Base-by-base conservation (phyloP, 1,140 invertebrate genomes). In the Drosophila tristis region DNA sequence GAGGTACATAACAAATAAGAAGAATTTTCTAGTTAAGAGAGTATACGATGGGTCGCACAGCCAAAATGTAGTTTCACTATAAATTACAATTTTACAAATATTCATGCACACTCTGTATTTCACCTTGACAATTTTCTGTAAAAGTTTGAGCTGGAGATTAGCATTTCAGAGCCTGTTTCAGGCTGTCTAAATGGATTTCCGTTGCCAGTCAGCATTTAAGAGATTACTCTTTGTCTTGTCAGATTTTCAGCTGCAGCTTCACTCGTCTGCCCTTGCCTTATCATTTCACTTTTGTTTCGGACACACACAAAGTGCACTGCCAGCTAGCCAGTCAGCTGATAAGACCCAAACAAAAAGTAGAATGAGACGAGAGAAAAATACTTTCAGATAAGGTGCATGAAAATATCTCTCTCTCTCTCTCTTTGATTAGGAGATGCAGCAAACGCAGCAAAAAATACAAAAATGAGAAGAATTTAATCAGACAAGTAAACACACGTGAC, bases 401-500 rank as follows among this genome's bases (percentile, higher is more conserved):
- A 64, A 54, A 65, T 63, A 48, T 42, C 26, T 26, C 26, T 29
- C 29, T 31, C 9, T 39, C 11, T 11, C 11, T 13, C 35, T 39
- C 1, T 39, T 16, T 68, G 65, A 68, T 68, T 68, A 68, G 4
- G 4, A 39, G 35, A 66, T 66, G 45, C 65, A 66, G 65, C 61
- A 47, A 62, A 6, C 42, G 62, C 42, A 29, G 65, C 49, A 65
- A 54, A 51, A 35, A 66, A 39, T 47, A 39, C 26, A 25, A 45
- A 23, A 54, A 31, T 11, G 31, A 51, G 62, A 74, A 15, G 35
- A 47, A 71, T 56, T 63, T 78, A 81, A 79, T 75, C 64, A 76
- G 62, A 61, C 68, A 63, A 57, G 57, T 29, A 80, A 86, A 86
- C 67, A 79, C 82, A 81, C 78, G 78, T 87, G 82, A 81, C 78